Evolutionary conservation across 2,113 vertebrate genomes (phyloP).

Genomic region (Zosterops borbonicus): DNA sequence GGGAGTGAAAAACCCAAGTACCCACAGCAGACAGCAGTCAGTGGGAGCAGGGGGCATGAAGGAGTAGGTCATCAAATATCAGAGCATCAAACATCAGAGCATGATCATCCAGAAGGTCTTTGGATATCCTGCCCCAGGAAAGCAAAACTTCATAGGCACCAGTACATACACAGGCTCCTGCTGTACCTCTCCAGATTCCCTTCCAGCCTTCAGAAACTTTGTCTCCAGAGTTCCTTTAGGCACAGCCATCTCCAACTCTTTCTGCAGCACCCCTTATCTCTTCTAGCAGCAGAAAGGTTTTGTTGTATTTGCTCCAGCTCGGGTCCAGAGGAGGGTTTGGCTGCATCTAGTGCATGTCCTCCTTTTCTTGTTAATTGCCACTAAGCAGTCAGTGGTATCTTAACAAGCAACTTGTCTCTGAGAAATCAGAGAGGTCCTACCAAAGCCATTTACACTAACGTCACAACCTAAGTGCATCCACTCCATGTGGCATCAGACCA

Average conservation of each 20-base stretch:
- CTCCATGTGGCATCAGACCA: accelerated
- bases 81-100: not conserved
- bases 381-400: not conserved
- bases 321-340: not conserved
- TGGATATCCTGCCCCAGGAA: not conserved
- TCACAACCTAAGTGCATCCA: not conserved
- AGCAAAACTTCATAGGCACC: not conserved
- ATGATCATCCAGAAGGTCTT: not conserved
- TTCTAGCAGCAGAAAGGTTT: not conserved
- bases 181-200: not conserved
- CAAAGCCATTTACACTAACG: not conserved
- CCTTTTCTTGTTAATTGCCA: not conserved
- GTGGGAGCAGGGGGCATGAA: accelerated
- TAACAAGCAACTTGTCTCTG: not conserved
- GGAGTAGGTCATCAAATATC: not conserved
- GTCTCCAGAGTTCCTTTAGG: not conserved
- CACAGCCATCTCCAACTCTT: not conserved
- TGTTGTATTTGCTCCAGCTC: not conserved
- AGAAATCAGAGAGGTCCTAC: not conserved
- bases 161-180: not conserved
- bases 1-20: not conserved
- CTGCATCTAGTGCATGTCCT: not conserved
- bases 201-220: not conserved
- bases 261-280: not conserved
- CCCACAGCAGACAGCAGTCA: not conserved